Evolutionary conservation across 2,797 vertebrate genomes (phyloP).

Genomic region (Hippocampus kuda): DNA sequence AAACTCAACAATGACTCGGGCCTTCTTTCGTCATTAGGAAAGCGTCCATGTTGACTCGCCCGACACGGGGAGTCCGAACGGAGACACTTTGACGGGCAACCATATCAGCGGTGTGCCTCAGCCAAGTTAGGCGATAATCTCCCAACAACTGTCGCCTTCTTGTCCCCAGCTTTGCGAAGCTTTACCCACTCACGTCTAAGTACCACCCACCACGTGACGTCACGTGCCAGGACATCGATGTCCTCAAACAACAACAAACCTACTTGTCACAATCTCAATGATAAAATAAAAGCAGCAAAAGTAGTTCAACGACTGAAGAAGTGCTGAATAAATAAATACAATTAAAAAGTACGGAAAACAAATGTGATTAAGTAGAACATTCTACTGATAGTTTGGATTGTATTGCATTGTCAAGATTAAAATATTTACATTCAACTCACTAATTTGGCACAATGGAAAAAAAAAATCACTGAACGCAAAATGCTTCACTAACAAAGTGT

Average conservation of each 20-base stretch:
- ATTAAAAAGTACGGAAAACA: too few species aligned
- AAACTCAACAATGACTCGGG: slow-evolving; percentile 32
- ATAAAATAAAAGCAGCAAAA: too few species aligned
- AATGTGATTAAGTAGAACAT: too few species aligned
- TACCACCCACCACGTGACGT: slow-evolving; percentile 27
- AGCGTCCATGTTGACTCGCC: slow-evolving; percentile 2
- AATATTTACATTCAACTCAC: too few species aligned
- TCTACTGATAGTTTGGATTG: too few species aligned
- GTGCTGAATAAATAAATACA: too few species aligned
- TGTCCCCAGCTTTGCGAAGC: slow-evolving; percentile 32
- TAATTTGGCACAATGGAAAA: too few species aligned
- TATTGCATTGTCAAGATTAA: too few species aligned
- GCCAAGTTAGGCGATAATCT: slow-evolving; percentile 29
- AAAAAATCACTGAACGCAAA: too few species aligned
- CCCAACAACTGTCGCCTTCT: slow-evolving; percentile 28
- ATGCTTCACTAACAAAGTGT: too few species aligned
- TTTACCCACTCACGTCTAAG: slow-evolving; percentile 6
- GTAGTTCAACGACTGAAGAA: too few species aligned
- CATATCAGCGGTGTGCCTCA: slow-evolving; percentile 15
- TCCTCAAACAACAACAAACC: slow-evolving; percentile 8
- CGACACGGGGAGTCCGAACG: background rate
- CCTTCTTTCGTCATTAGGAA: slow-evolving; percentile 9
- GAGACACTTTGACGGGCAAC: slow-evolving; percentile 1
- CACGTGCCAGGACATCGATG: slow-evolving; percentile 48
- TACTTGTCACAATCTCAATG: background rate